Conservation (phyloP, 2,797 vertebrate genomes). For the Ambastaia sidthimunki region DNA sequence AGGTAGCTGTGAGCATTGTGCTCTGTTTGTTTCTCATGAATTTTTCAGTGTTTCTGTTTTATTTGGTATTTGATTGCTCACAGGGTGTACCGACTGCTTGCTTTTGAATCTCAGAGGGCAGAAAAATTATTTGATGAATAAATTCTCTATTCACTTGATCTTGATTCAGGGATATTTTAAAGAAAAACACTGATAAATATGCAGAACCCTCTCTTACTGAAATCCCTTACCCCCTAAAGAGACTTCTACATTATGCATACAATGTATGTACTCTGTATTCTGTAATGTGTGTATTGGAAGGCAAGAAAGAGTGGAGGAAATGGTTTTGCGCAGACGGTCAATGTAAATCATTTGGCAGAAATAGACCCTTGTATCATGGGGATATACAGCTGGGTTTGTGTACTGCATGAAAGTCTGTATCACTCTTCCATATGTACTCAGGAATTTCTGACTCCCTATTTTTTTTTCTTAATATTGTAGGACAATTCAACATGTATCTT, state of each 20-base stretch:
- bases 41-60: constrained; percentile 35
- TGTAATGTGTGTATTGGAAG: constrained; percentile 66
- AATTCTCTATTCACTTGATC: too few relatives aligned
- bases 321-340: constrained; percentile 62
- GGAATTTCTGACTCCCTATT: constrained; percentile 59
- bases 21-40: constrained; percentile 32
- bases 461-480: constrained; percentile 17
- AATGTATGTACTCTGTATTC: constrained; percentile 58
- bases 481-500: not conserved
- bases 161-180: constrained; percentile 61
- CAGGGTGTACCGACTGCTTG: constrained; percentile 20
- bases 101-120: constrained; percentile 41
- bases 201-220: constrained; percentile 52
- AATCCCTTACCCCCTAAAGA: constrained; percentile 59
- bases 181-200: constrained; percentile 61
- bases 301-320: constrained; percentile 58
- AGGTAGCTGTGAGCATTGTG: constrained; percentile 69
- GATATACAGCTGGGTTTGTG: constrained; percentile 72
- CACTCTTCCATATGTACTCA: constrained; percentile 71
- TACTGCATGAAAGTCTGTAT: constrained; percentile 68
- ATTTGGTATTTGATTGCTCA: constrained; percentile 35
- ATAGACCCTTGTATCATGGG: constrained; percentile 62
- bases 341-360: constrained; percentile 76
- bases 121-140: constrained; percentile 56
- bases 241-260: constrained; percentile 56